Percentiles rank a stretch among this genome's conserved stretches.
phyloP scores from a whole-genome alignment of 2,113 vertebrate genomes.

The Rattus norvegicus region DNA sequence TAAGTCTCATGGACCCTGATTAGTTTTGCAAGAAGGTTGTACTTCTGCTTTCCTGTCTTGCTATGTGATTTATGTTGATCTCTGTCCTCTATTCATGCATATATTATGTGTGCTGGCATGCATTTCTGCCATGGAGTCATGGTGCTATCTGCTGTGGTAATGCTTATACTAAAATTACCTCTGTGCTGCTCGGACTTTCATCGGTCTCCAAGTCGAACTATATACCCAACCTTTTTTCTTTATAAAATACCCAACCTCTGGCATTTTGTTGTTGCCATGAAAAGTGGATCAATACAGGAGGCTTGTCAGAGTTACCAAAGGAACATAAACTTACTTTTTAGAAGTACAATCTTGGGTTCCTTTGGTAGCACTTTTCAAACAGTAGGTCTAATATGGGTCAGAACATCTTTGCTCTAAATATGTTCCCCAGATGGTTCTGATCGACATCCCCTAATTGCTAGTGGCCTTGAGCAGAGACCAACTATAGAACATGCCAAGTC shows the following conservation, averaged over 20 bases:
- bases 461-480: background rate
- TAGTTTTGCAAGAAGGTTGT: background rate
- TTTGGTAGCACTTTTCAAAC: background rate
- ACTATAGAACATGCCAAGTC: background rate
- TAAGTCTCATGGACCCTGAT: background rate
- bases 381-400: background rate
- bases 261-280: background rate
- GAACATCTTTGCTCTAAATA: background rate
- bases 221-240: background rate
- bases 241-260: background rate
- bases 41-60: background rate
- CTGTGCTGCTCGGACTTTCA: background rate
- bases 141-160: background rate
- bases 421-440: background rate
- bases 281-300: background rate
- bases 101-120: no score
- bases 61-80: no score
- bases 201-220: background rate
- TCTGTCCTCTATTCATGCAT: no score
- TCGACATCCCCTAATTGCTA: background rate
- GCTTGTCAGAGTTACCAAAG: background rate
- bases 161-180: background rate
- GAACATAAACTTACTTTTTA: background rate
- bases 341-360: background rate
- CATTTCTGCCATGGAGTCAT: background rate